Evolutionary conservation across 2,888 invertebrate genomes (phyloP), one percentile per base, ranked within the genome.

Genomic region (Bruchidius siliquastri): DNA sequence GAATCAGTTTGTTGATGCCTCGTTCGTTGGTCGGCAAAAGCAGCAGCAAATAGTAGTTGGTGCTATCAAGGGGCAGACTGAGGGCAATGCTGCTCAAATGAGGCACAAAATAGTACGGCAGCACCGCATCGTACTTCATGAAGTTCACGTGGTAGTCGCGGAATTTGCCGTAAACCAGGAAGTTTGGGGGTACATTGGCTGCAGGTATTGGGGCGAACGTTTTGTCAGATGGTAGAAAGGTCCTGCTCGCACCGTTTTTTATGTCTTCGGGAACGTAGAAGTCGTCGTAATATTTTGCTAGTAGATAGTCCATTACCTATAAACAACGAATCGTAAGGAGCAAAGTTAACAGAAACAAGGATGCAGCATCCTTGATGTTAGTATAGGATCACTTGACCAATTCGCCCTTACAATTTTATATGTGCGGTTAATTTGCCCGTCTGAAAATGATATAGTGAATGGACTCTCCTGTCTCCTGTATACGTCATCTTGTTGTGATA

Each of bases 61-160:
- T 90, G 78, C 94, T 94, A 83, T 96, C 95, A 72, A 96, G 85
- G 18, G 95, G 95, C 82, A 95, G 89, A 77, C 94, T 92, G 72
- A 95, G 87, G 0, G 92, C 93, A 69, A 92, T 88, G 13, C 94
- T 91, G 80, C 92, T 91, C 78, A 95, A 85, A 78, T 91, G 90
- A 0, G 92, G 91, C 32, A 94, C 89, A 83, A 92, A 93, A 66
- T 91, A 92, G 84, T 92, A 93, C 72, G 94, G 94, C 74, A 95
- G 86, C 68, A 94, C 90, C 0, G 94, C 91, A 76, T 94, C 92
- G 86, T 94, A 95, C 32, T 91, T 90, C 88, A 94, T 93, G 82
- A 91, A 93, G 75, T 90, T 89, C 71, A 92, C 90, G 72, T 85
- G 83, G n/a, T 82, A 75, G 74, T 87, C 86, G 85, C 90, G 88